A percentile compares a stretch with the other conserved stretches of the same genome.
Conservation (phyloP, 2,888 invertebrate species). For the Meganola albula region DNA sequence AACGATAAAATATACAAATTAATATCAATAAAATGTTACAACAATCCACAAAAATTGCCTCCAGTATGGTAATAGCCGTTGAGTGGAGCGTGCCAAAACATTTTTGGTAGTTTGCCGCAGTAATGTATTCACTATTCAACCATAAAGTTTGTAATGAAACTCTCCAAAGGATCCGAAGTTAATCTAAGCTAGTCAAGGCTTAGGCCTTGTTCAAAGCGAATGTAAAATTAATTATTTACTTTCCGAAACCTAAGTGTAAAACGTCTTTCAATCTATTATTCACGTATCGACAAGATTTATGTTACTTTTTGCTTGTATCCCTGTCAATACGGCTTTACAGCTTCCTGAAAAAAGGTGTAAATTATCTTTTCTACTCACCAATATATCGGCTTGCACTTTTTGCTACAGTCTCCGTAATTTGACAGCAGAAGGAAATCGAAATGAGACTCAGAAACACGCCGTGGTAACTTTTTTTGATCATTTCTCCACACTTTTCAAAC, state of each 20-base stretch:
- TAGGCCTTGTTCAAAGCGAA: constrained; percentile 14
- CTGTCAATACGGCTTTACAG: constrained; percentile 14
- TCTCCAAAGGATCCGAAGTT: constrained; percentile 13
- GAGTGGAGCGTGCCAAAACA: no score
- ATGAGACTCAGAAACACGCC: constrained; percentile 68
- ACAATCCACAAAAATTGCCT: no score
- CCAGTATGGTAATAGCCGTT: no score
- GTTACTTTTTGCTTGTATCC: constrained; percentile 15
- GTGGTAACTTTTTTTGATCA: constrained; percentile 70
- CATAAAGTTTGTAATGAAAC: constrained; percentile 17
- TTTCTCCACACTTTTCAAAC: constrained; percentile 39
- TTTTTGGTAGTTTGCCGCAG: no score
- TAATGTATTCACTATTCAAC: constrained; percentile 7
- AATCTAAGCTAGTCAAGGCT: constrained; percentile 24
- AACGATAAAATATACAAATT: no score
- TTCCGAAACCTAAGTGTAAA: constrained; percentile 25
- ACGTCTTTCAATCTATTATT: constrained; percentile 24
- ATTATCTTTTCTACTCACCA: constrained; percentile 43
- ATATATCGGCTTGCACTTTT: constrained; percentile 70
- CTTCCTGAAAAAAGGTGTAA: constrained; percentile 8
- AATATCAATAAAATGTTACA: no score
- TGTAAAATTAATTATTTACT: constrained; percentile 27
- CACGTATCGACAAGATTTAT: constrained; percentile 23
- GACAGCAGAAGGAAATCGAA: constrained; percentile 71
- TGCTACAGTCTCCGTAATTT: constrained; percentile 68